Conservation (phyloP, 1,140 invertebrate species). For the Atta colombica region DNA sequence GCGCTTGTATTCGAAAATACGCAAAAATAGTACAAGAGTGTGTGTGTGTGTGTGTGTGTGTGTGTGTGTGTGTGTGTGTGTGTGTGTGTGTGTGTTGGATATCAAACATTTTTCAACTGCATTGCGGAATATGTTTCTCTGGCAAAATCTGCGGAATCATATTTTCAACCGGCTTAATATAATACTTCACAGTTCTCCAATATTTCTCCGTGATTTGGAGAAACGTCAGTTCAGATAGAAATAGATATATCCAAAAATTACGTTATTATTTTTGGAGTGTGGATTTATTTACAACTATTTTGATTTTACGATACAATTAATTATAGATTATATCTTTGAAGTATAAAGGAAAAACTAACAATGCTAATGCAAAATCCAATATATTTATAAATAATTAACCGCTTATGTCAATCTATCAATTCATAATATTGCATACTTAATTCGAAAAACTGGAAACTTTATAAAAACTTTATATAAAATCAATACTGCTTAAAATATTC, state of each 20-base stretch:
- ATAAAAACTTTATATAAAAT: neutral
- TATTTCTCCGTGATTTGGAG: neutral
- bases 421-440: neutral
- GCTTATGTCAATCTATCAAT: neutral
- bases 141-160: neutral
- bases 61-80: too few relatives aligned
- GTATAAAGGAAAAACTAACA: neutral
- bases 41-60: neutral
- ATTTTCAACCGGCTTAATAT: neutral
- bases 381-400: neutral
- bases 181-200: neutral
- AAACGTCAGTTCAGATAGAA: neutral
- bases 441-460: neutral
- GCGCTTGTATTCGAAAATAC: neutral
- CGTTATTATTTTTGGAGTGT: neutral
- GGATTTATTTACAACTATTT: neutral
- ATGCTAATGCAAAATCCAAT: neutral
- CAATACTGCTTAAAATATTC: neutral
- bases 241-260: neutral
- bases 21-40: neutral
- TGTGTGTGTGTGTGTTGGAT: neutral
- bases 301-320: neutral
- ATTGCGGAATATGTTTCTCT: constrained; percentile 1
- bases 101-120: constrained; percentile 8
- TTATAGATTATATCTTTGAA: neutral